phyloP scores from a whole-genome alignment of 2,113 vertebrate genomes.

The Ochotona curzoniae region DNA sequence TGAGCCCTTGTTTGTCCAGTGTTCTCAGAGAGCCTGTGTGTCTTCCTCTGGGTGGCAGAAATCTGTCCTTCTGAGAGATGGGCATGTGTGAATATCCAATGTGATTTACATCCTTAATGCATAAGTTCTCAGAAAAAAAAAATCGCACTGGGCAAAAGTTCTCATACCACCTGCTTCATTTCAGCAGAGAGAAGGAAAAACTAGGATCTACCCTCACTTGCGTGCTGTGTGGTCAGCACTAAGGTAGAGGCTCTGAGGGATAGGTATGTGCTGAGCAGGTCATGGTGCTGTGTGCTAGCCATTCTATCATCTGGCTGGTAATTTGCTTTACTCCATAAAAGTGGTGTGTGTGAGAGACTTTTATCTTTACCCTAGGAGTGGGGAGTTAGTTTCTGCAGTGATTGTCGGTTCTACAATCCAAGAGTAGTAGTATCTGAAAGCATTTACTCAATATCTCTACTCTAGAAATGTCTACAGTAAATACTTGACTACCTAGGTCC shows the following conservation, averaged over 20 bases:
- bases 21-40: accelerated
- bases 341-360: background rate
- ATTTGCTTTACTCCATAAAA: background rate
- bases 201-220: background rate
- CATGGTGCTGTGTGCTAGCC: background rate
- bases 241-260: background rate
- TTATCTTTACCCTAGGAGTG: no score
- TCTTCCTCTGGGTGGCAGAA: no score
- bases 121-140: background rate
- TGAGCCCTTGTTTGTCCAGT: background rate
- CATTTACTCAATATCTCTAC: background rate
- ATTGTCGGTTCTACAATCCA: no score
- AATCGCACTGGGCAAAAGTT: background rate
- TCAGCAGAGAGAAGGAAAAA: background rate
- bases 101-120: background rate
- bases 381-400: background rate
- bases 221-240: no score
- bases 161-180: background rate
- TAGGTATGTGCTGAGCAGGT: accelerated
- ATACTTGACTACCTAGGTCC: background rate
- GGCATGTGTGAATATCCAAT: accelerated
- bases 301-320: background rate
- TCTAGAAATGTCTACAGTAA: background rate
- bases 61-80: background rate
- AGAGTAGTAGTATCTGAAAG: background rate